Evolutionary conservation across 2,797 vertebrate genomes (phyloP), one percentile per base, ranked within the genome.

Genomic region (Paramormyrops hopkinsi): DNA sequence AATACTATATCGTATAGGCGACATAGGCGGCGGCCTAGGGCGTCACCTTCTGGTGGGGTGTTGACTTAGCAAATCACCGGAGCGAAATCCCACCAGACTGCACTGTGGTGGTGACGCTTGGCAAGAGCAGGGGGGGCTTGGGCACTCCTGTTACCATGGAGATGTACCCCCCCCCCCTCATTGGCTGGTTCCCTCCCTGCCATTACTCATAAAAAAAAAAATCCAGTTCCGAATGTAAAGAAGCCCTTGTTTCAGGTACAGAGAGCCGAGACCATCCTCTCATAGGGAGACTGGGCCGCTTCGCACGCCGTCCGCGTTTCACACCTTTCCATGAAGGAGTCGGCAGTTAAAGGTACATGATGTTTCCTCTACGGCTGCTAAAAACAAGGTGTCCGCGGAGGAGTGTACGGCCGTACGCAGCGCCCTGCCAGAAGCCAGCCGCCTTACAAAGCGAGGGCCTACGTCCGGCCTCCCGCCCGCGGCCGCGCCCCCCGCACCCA

Each of bases 391-490:
- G 65, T 73, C 65, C 9, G 33, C 12, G 65, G 25, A 73, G 65
- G 33, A 76, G 33, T 41, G 29, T 5, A 11, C 4, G 4, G 14
- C 14, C 69, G 12, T 37, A 37, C 14, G 14, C 33, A 37, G 33
- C 41, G 2, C 11, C 51, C 53, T 37, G 41, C 44, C 73, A 33
- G 56, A 33, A 59, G 17, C 86, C 62, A 17, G 76, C 41, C 2
- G 4, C 37, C 51, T 88, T 50, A 82, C 59, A 76, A 33, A 89
- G 50, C n/a, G 87, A 37, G 87, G n/a, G n/a, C n/a, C n/a, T n/a
- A n/a, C n/a, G n/a, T n/a, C n/a, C n/a, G n/a, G n/a, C n/a, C n/a
- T n/a, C n/a, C n/a, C n/a, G n/a, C n/a, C n/a, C n/a, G n/a, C n/a
- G n/a, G n/a, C n/a, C n/a, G n/a, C n/a, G n/a, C n/a, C n/a, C n/a